These are phyloP conservation scores for Origma solitaria DNA, from an alignment of 2,113 vertebrate species.

Conservation along the genomic window DNA sequence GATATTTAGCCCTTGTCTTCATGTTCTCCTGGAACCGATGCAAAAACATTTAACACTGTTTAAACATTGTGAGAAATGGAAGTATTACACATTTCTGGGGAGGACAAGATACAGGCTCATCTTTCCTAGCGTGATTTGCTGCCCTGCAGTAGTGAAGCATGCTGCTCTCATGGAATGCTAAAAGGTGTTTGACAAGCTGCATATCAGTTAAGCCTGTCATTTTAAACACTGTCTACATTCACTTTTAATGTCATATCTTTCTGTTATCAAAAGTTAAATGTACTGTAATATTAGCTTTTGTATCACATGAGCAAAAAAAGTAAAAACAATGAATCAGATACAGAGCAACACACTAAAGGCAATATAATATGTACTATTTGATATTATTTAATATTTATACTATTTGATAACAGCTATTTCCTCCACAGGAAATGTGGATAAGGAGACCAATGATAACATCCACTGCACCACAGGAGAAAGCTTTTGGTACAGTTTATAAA, in stretches of 20 bases:
- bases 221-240: not conserved
- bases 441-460: conserved; percentile 18
- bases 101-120: not conserved
- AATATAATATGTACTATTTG: not conserved
- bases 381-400: conserved; percentile 43
- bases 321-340: not conserved
- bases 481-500: conserved; percentile 48
- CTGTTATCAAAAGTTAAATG: not conserved
- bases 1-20: not conserved
- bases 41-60: not conserved
- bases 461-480: not conserved
- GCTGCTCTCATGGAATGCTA: not conserved
- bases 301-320: not conserved
- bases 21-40: not conserved
- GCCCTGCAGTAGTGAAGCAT: not conserved
- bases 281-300: not conserved
- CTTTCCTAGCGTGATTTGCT: not conserved
- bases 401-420: conserved; percentile 31
- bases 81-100: not conserved
- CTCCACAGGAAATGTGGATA: conserved; percentile 39
- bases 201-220: not conserved
- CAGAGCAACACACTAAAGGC: not conserved
- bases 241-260: not conserved
- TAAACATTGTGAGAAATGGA: not conserved
- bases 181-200: not conserved